Evolutionary conservation across 1,140 invertebrate species (phyloP).

Genomic region (Procambarus virginalis): DNA sequence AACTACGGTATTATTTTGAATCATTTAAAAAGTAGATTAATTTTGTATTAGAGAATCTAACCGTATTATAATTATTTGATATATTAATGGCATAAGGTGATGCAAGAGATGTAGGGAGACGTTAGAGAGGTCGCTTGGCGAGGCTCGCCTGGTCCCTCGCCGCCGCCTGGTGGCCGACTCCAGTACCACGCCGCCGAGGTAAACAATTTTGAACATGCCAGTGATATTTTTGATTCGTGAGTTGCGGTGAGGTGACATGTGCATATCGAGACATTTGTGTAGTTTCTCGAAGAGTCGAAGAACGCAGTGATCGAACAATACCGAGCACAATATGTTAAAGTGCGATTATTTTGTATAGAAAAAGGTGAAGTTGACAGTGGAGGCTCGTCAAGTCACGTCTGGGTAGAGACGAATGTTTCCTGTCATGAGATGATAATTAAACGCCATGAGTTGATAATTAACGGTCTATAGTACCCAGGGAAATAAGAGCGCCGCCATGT

Average conservation of each 20-base stretch:
- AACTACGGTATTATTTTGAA: too few species aligned
- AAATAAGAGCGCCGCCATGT: neutral
- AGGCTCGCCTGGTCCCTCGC: neutral
- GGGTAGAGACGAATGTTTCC: neutral
- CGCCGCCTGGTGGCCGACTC: neutral
- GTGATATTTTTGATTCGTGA: neutral
- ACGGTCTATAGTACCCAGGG: neutral
- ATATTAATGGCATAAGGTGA: too few species aligned
- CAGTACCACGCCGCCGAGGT: neutral
- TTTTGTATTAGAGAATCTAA: too few species aligned
- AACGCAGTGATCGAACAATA: neutral
- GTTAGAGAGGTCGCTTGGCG: neutral
- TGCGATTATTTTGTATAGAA: neutral
- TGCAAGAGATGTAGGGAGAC: too few species aligned
- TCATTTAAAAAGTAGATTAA: too few species aligned
- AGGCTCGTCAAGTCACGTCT: neutral
- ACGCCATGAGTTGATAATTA: neutral
- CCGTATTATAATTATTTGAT: too few species aligned
- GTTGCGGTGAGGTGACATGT: neutral
- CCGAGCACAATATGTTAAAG: too few species aligned
- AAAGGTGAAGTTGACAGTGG: neutral
- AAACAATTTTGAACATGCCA: constrained; percentile 33
- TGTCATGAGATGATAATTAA: neutral
- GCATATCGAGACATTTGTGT: neutral
- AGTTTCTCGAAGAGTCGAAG: neutral